Evolutionary conservation across 1,140 invertebrate genomes (phyloP).

Genomic region (Arion vulgaris): DNA sequence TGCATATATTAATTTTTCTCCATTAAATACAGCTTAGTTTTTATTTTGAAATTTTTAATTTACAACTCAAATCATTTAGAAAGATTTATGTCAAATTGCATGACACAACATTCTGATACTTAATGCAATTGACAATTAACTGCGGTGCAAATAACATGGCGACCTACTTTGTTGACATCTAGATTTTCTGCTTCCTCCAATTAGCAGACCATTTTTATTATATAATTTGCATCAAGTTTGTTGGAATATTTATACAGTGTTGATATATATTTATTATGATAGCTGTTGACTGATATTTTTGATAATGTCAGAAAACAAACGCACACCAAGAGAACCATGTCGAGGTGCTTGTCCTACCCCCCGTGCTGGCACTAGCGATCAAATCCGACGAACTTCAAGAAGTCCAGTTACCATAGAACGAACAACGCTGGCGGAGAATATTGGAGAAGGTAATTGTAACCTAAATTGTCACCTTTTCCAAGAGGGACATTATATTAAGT

Average conservation of each 20-base stretch:
- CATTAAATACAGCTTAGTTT: too few relatives aligned
- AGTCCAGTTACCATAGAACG: slow-evolving; percentile 25
- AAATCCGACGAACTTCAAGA: not conserved
- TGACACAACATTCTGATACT: not conserved
- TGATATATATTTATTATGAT: not conserved
- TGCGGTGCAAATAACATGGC: slow-evolving; percentile 35
- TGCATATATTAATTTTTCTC: not conserved
- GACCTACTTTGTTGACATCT: slow-evolving; percentile 41
- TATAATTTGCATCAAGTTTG: not conserved
- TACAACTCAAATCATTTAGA: too few relatives aligned
- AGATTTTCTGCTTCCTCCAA: not conserved
- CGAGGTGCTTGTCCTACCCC: not conserved
- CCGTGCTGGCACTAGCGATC: not conserved
- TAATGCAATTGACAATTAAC: not conserved
- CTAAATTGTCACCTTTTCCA: not conserved
- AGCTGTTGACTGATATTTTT: not conserved
- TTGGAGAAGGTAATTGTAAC: not conserved
- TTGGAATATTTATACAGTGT: not conserved
- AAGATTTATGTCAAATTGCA: too few relatives aligned
- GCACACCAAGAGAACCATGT: slow-evolving; percentile 5
- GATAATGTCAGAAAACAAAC: slow-evolving; percentile 18
- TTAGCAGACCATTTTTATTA: not conserved
- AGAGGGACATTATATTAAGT: too few relatives aligned
- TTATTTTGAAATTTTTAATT: too few relatives aligned
- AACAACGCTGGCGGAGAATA: not conserved